phyloP scores from a whole-genome alignment of 2,888 invertebrate genomes.

The Syritta pipiens region DNA sequence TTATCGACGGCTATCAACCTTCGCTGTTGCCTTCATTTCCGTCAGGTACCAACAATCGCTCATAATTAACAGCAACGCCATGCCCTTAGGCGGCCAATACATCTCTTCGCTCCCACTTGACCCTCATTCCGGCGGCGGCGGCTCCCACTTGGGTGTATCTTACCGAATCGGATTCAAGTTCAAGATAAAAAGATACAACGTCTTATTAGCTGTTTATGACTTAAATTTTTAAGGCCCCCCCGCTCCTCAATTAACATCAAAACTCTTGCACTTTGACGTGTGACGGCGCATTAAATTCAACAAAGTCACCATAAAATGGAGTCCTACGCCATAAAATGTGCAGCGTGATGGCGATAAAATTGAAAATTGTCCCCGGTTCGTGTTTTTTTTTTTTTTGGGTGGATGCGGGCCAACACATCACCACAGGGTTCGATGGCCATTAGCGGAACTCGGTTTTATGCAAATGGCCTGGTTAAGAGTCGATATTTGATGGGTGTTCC shows the following conservation, averaged over 20 bases:
- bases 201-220: constrained; percentile 41
- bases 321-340: constrained; percentile 11
- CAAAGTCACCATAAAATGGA: constrained; percentile 18
- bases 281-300: neutral
- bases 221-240: too few species aligned
- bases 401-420: constrained; percentile 10
- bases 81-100: neutral
- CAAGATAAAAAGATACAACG: constrained; percentile 13
- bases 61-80: constrained; percentile 24
- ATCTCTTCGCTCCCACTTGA: constrained; percentile 16
- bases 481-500: constrained; percentile 7
- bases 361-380: constrained; percentile 15
- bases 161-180: constrained; percentile 17
- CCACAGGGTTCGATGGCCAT: neutral
- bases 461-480: neutral
- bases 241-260: constrained; percentile 6
- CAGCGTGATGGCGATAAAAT: constrained; percentile 21
- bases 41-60: constrained; percentile 19
- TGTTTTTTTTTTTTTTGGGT: too few species aligned
- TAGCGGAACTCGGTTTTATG: constrained; percentile 13
- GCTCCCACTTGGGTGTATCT: neutral
- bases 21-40: constrained; percentile 23
- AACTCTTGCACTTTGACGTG: constrained; percentile 10
- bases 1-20: constrained; percentile 33
- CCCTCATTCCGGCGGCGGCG: neutral